Percentiles rank a stretch among this genome's conserved stretches.
phyloP scores from a whole-genome alignment of 2,113 vertebrate genomes.

The Lycaon pictus region DNA sequence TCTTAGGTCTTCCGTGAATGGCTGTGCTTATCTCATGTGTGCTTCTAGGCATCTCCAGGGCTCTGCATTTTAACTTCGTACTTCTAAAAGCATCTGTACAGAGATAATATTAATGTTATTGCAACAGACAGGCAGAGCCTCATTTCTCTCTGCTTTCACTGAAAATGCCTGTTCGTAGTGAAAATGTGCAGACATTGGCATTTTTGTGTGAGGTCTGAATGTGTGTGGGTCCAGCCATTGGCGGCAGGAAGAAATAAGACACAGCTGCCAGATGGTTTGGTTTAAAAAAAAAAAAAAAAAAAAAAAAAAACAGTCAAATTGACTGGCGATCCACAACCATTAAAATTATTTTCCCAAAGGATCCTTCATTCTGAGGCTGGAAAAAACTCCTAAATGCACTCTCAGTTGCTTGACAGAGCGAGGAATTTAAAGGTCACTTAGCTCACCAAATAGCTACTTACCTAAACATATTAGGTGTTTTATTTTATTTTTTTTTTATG shows the following conservation, averaged over 20 bases:
- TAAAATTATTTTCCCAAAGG: slow-evolving; percentile 41
- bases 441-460: neutral
- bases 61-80: slow-evolving; percentile 71
- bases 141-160: slow-evolving; percentile 75
- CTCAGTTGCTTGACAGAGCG: neutral
- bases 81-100: slow-evolving; percentile 71
- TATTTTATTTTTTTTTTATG: neutral
- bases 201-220: slow-evolving; percentile 66
- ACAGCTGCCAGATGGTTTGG: neutral
- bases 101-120: slow-evolving; percentile 76
- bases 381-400: neutral
- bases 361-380: neutral
- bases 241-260: slow-evolving; percentile 27
- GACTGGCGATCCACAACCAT: neutral
- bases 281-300: neutral
- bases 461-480: neutral
- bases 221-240: slow-evolving; percentile 42
- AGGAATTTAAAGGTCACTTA: neutral
- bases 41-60: slow-evolving; percentile 79
- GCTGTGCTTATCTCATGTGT: slow-evolving; percentile 57
- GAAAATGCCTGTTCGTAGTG: slow-evolving; percentile 59
- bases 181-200: slow-evolving; percentile 63
- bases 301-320: slow-evolving; percentile 19
- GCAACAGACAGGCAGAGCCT: slow-evolving; percentile 72
- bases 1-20: slow-evolving; percentile 72